Evolutionary conservation across 1,140 invertebrate genomes (phyloP).

Genomic region (Drosophila kepulauana): DNA sequence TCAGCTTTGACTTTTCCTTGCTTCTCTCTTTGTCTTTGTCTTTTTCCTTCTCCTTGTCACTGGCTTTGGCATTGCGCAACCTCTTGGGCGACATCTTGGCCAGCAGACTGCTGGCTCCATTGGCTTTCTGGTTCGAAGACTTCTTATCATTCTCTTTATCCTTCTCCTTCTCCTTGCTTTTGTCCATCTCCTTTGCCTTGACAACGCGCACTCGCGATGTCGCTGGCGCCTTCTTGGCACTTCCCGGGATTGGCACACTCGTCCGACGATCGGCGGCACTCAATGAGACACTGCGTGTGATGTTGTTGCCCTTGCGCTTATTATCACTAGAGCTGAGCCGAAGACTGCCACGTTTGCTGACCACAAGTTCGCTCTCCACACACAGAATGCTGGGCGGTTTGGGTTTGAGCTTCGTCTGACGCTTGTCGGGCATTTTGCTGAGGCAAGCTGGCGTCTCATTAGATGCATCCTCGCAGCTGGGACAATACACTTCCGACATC

Average conservation of each 20-base stretch:
- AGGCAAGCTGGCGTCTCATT: conserved; percentile 86
- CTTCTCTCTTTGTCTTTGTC: conserved; percentile 27
- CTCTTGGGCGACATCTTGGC: conserved; percentile 77
- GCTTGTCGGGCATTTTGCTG: conserved; percentile 85
- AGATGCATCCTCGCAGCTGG: conserved; percentile 84
- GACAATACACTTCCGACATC: conserved; percentile 86
- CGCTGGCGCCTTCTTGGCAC: conserved; percentile 44
- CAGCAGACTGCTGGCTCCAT: conserved; percentile 52
- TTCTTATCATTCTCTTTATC: conserved; percentile 75
- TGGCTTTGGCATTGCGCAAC: conserved; percentile 47
- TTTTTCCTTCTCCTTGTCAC: conserved; percentile 46
- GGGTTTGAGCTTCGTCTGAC: conserved; percentile 75
- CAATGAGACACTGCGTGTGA: conserved; percentile 72
- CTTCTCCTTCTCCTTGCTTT: conserved; percentile 60
- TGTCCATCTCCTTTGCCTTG: conserved; percentile 65
- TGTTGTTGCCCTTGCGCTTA: conserved; percentile 48
- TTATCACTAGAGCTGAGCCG: conserved; percentile 51
- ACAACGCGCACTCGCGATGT: conserved; percentile 42
- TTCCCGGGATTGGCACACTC: conserved; percentile 51
- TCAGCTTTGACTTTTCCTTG: conserved; percentile 19
- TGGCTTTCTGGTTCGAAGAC: conserved; percentile 63
- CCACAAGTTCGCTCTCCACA: conserved; percentile 82
- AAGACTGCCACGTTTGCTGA: conserved; percentile 68
- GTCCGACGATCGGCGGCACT: conserved; percentile 76
- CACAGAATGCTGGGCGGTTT: conserved; percentile 73